phyloP scores from a whole-genome alignment of 2,888 invertebrate species.

The Agonopterix arenella region DNA sequence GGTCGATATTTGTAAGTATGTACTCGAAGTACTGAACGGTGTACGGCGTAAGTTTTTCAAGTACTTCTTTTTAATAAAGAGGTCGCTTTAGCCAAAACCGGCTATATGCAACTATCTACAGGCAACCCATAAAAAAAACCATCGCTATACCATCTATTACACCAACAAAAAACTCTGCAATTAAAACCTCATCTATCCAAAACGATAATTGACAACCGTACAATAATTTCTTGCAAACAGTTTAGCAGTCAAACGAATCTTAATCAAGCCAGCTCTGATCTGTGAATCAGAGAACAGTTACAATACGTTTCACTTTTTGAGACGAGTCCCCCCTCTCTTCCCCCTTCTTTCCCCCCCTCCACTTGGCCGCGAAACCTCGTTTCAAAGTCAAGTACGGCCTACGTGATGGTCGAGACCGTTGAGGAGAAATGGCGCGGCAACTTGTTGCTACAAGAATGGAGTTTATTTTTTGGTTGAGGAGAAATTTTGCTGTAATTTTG shows the following conservation, averaged over 20 bases:
- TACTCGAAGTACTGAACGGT: no score
- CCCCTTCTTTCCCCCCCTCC: slow-evolving; percentile 17
- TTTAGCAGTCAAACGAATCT: slow-evolving; percentile 9
- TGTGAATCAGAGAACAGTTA: slow-evolving; percentile 45
- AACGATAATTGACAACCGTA: not conserved
- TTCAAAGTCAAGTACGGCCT: slow-evolving; percentile 52
- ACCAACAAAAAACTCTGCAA: not conserved
- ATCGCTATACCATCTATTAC: no score
- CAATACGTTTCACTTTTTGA: slow-evolving; percentile 68
- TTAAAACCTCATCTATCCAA: slow-evolving; percentile 1
- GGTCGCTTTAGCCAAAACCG: no score
- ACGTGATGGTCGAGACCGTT: not conserved
- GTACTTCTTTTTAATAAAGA: no score
- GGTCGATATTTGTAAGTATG: no score
- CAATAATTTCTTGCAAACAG: not conserved
- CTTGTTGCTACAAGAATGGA: not conserved
- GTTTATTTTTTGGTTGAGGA: not conserved
- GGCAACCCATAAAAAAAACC: no score
- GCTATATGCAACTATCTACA: no score
- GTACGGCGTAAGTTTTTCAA: no score
- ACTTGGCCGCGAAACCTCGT: slow-evolving; percentile 59
- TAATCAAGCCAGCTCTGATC: slow-evolving; percentile 16
- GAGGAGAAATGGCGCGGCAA: not conserved
- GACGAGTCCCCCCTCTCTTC: slow-evolving; percentile 31
- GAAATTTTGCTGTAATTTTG: no score